Percentiles rank a stretch among this genome's conserved stretches.
phyloP scores from a whole-genome alignment of 2,888 invertebrate genomes.

The Sinhomidia bicolor region DNA sequence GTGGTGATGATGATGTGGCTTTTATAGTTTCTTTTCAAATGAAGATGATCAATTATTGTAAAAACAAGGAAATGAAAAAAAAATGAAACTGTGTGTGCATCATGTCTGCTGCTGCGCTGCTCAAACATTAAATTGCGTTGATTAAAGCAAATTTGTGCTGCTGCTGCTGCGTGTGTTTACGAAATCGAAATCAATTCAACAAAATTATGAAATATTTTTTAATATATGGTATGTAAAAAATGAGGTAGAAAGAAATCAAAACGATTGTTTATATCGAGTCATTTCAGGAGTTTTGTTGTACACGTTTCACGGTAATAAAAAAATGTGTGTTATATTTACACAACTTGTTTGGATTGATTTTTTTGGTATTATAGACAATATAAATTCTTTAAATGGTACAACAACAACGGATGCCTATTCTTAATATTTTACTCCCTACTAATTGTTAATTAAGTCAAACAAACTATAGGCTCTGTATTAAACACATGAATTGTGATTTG shows the following conservation, averaged over 20 bases:
- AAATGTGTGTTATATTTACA: background rate
- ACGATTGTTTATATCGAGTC: conserved; percentile 1
- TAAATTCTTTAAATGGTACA: background rate
- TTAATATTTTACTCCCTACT: too few relatives aligned
- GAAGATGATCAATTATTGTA: conserved; percentile 5
- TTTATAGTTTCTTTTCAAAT: conserved; percentile 16
- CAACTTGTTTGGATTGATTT: background rate
- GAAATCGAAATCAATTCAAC: background rate
- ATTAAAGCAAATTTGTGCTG: conserved; percentile 36
- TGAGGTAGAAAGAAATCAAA: conserved; percentile 37
- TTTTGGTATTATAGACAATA: background rate
- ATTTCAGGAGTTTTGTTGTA: conserved; percentile 26
- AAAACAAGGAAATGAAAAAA: conserved; percentile 15
- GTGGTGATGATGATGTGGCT: conserved; percentile 31
- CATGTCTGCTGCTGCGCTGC: conserved; percentile 6
- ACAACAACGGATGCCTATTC: too few relatives aligned
- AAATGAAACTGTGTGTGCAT: conserved; percentile 43
- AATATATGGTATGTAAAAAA: conserved; percentile 43
- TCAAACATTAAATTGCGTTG: background rate
- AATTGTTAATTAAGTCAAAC: background rate
- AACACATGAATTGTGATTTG: conserved; percentile 24
- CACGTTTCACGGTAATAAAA: conserved; percentile 2
- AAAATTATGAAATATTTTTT: background rate
- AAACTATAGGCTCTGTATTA: conserved; percentile 4
- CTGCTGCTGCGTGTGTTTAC: conserved; percentile 12